Conservation (phyloP, 2,113 vertebrate species). For the Hemiprocne comata region DNA sequence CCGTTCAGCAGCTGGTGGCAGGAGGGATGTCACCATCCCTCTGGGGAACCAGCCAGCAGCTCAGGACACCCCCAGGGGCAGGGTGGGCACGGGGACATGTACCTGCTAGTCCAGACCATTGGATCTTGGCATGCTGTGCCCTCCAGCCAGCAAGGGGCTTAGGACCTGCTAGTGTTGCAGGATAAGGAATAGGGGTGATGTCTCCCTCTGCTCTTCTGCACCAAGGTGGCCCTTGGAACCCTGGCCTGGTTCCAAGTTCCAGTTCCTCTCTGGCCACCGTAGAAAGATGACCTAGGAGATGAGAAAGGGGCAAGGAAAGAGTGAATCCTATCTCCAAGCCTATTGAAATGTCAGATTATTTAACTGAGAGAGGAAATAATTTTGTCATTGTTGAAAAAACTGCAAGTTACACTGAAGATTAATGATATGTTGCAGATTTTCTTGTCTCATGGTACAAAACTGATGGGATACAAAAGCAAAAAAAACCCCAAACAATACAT, state of each 20-base stretch:
- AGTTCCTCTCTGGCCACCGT: neutral
- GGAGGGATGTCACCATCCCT: conserved; percentile 17
- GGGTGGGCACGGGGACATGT: fast-evolving
- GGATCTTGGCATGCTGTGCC: neutral
- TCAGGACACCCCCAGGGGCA: neutral
- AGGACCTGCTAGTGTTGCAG: neutral
- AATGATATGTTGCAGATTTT: neutral
- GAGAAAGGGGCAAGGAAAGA: neutral
- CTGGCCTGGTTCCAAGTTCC: neutral
- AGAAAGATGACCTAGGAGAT: neutral
- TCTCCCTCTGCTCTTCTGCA: neutral
- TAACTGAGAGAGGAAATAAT: neutral
- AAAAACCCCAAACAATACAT: fast-evolving
- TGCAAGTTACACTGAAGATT: neutral
- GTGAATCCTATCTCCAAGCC: neutral
- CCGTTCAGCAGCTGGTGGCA: fast-evolving
- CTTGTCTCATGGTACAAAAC: neutral
- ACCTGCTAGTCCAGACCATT: neutral
- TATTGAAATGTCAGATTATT: neutral
- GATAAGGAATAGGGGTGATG: neutral
- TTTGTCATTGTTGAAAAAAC: neutral
- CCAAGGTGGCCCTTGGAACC: neutral
- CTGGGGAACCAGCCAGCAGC: neutral
- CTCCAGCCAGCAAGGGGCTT: neutral
- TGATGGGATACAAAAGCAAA: neutral